Base-by-base conservation (phyloP, 2,797 vertebrate genomes). In the Helicolenus hilgendorfi region DNA sequence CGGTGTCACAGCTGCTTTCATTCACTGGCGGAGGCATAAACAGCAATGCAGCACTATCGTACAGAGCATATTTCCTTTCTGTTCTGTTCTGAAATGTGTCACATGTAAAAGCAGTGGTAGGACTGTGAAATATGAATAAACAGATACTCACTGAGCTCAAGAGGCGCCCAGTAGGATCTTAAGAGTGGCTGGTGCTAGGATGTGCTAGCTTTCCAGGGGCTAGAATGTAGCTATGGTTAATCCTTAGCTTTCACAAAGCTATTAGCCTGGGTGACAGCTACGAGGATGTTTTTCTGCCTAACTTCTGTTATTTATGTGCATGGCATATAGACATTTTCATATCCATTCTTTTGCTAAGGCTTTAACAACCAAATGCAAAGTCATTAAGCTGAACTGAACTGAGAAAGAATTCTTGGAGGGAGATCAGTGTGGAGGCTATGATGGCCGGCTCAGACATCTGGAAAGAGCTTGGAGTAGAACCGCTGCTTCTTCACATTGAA, bases 1-100 rank as follows among this genome's bases (percentile, higher is more conserved):
- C 78, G 76, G 65, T 59, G 77, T 83, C 62, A 67, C 4, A 35
- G 72, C 64, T 72, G 69, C 86, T 72, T 73, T 70, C 71, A 70
- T 31, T 82, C 45, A 68, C 8, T 55, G 0, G 1, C 29, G 56
- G 62, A 63, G 2, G 63, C 24, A n/a, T 49, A 11, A 69, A 59
- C 8, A 58, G 15, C 65, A 55, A 29, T 49, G 53, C 26, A 7
- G 27, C 55, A 31, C 33, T 18, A 18, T 15, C 29, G 9, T 9
- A n/a, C 18, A 65, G 72, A 53, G 33, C 35, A 53, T 26, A 71
- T 72, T 31, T 36, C 15, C 64, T 38, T 69, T 72, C 36, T 67
- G 10, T 22, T 31, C n/a, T 31, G 26, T 59, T 76, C 76, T 27
- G 58, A 60, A 26, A 27, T 0, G 58, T 60, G 26, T 14, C 14